phyloP scores from a whole-genome alignment of 2,888 invertebrate genomes.

The Helleia helle region DNA sequence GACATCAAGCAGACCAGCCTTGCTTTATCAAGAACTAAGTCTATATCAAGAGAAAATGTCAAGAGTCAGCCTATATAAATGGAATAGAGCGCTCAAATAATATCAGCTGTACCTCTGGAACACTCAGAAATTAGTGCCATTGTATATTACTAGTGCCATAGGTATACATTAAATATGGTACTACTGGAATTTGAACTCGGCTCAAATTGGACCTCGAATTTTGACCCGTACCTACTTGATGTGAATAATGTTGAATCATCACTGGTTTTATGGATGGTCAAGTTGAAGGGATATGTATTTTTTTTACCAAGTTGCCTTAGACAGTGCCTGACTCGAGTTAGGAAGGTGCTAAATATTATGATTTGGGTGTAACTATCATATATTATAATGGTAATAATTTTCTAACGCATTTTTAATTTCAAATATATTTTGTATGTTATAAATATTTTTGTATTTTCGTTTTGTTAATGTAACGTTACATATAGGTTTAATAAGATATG shows the following conservation, averaged over 20 bases:
- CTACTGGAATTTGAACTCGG: neutral
- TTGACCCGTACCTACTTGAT: neutral
- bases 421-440: neutral
- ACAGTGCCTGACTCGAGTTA: neutral
- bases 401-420: slow-evolving; percentile 3
- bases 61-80: too few species aligned
- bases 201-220: neutral
- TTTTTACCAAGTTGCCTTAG: slow-evolving; percentile 1
- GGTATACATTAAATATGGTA: neutral
- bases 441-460: slow-evolving; percentile 6
- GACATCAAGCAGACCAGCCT: too few species aligned
- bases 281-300: neutral
- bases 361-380: neutral
- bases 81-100: neutral
- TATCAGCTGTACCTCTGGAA: neutral
- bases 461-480: slow-evolving; percentile 3
- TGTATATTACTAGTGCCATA: neutral
- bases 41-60: too few species aligned
- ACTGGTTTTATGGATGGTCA: too few species aligned
- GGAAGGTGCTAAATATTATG: neutral
- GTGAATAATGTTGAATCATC: neutral
- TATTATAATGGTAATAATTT: neutral
- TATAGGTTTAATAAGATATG: neutral
- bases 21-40: too few species aligned
- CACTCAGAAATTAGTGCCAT: slow-evolving; percentile 7